A percentile compares a stretch with the other conserved stretches of the same genome.
Conservation (phyloP, 2,888 invertebrate species). For the Smittia sp. region DNA sequence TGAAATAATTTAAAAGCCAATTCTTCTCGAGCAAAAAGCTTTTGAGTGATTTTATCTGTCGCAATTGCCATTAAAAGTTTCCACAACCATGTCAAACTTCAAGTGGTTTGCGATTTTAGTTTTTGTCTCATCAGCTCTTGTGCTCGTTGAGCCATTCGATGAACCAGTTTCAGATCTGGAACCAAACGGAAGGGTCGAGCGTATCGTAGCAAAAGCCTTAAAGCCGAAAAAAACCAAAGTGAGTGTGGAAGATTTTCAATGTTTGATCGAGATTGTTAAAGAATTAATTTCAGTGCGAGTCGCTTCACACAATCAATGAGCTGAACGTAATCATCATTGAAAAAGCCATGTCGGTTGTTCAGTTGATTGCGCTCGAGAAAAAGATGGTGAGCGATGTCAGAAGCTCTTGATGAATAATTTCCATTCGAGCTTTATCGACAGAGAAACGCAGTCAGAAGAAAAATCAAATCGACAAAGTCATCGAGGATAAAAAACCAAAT, state of each 20-base stretch:
- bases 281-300: not conserved
- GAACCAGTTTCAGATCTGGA: too few relatives aligned
- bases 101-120: not conserved
- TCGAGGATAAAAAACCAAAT: constrained; percentile 2
- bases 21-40: not conserved
- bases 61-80: not conserved
- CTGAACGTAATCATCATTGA: not conserved
- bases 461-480: not conserved
- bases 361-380: not conserved
- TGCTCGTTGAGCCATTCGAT: too few relatives aligned
- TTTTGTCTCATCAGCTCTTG: not conserved
- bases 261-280: not conserved
- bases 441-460: not conserved
- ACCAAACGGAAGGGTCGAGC: too few relatives aligned
- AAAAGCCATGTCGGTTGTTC: not conserved
- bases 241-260: not conserved
- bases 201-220: too few relatives aligned
- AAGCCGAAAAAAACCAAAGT: not conserved
- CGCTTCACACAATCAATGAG: not conserved
- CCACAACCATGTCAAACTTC: not conserved
- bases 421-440: too few relatives aligned
- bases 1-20: constrained; percentile 6
- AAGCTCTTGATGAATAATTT: too few relatives aligned
- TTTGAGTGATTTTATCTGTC: not conserved
- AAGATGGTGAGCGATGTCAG: not conserved